Evolutionary conservation across 2,797 vertebrate species (phyloP), one percentile per base, ranked within the genome.

Genomic region (Syngnathus acus): DNA sequence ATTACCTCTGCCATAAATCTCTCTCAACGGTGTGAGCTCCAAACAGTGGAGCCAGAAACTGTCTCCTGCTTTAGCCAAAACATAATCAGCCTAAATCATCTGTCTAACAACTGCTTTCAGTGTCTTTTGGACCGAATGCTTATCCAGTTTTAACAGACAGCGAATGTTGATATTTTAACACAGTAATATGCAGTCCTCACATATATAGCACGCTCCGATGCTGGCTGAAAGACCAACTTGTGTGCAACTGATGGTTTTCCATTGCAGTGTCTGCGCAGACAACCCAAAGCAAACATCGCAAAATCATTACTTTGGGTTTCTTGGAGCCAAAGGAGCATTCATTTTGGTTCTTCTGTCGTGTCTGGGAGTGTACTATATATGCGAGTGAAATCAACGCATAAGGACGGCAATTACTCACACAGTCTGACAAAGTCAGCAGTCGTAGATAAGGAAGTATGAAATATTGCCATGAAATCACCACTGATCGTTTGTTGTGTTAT

Each of bases 401-500:
- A 32, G 32, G 32, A 32, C 32, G 32, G 32, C 4, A 87, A 88
- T 89, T 88, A 86, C 75, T 82, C 71, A 32, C 84, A 76, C 82
- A 76, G 74, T 83, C 74, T 84, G 82, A 89, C 77, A 81, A 77
- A 80, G 32, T 32, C 32, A 32, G 32, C 82, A 84, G 83, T 72
- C 72, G 68, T 82, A 90, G 88, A 87, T 87, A 75, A 77, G 83
- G 81, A 86, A 84, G 84, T 73, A 90, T 78, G 88, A 89, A 91
- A 88, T 86, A 86, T 86, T 86, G 89, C 90, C 73, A 89, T 90
- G 80, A 69, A 60, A 76, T 91, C 87, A 86, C 32, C 32, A 32
- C 32, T 32, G 32, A 32, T 87, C 89, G 87, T 85, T 67, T 70
- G 48, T 71, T 73, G 79, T 80, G 77, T 86, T 86, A 84, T 81